phyloP scores from a whole-genome alignment of 1,140 invertebrate species.

The Whitmania pigra region DNA sequence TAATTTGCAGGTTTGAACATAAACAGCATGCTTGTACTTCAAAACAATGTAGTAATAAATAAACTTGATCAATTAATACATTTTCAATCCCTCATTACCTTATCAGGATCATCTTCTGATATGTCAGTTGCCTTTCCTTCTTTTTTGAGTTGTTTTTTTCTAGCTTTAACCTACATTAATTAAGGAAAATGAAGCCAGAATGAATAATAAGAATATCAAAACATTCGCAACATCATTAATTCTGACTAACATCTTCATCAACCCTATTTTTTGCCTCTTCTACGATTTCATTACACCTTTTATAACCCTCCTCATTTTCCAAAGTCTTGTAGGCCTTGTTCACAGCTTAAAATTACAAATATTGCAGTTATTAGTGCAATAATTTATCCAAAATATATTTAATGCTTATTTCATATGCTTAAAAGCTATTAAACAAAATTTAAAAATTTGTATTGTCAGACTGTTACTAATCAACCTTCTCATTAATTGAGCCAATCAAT shows the following conservation, averaged over 20 bases:
- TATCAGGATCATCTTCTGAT: conserved; percentile 80
- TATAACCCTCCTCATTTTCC: conserved; percentile 82
- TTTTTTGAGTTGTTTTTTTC: conserved; percentile 83
- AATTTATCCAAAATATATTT: not conserved
- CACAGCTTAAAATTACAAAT: conserved; percentile 52
- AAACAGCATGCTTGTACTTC: conserved; percentile 79
- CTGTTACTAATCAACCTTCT: too few relatives aligned
- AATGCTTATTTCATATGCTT: not conserved
- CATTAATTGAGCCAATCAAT: too few relatives aligned
- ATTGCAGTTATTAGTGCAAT: conserved; percentile 22
- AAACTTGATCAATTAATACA: not conserved
- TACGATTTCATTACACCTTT: conserved; percentile 88
- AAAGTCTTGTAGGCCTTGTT: conserved; percentile 91
- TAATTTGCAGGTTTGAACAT: conserved; percentile 94
- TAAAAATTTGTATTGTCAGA: too few relatives aligned
- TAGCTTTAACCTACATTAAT: conserved; percentile 66
- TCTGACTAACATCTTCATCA: conserved; percentile 69
- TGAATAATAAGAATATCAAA: not conserved
- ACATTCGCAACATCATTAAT: not conserved
- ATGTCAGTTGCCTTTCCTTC: conserved; percentile 67
- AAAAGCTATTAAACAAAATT: too few relatives aligned
- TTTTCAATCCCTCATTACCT: not conserved
- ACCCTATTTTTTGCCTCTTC: conserved; percentile 89
- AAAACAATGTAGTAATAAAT: not conserved
- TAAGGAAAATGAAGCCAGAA: not conserved